A percentile compares a stretch with the other conserved stretches of the same genome.
phyloP scores from a whole-genome alignment of 2,888 invertebrate genomes.

The Acronicta leporina region DNA sequence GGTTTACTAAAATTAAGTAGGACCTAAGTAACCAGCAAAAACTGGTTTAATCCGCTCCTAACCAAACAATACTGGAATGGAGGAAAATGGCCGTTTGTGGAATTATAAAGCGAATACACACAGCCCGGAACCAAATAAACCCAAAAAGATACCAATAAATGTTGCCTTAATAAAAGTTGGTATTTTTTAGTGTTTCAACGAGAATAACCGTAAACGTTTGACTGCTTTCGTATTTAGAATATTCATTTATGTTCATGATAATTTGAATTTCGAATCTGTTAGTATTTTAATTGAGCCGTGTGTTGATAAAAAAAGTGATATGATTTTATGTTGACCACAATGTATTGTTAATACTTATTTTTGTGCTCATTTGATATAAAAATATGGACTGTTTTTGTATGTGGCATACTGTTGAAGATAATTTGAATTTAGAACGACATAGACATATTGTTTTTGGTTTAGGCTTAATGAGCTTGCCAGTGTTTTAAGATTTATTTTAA shows the following conservation, averaged over 20 bases:
- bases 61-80: conserved; percentile 63
- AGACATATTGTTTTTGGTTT: background rate
- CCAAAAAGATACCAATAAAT: conserved; percentile 51
- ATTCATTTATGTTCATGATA: conserved; percentile 12
- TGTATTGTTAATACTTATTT: too few species aligned
- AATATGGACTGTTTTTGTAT: conserved; percentile 12
- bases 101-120: conserved; percentile 55
- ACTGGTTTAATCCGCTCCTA: conserved; percentile 67
- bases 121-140: conserved; percentile 52
- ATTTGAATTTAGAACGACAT: conserved; percentile 2
- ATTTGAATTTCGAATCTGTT: conserved; percentile 4
- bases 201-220: conserved; percentile 29
- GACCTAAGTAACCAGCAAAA: conserved; percentile 61
- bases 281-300: background rate
- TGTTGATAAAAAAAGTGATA: background rate
- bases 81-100: conserved; percentile 58
- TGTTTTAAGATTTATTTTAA: too few species aligned
- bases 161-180: conserved; percentile 49
- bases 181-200: conserved; percentile 39
- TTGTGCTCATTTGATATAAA: too few species aligned
- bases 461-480: background rate
- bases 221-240: conserved; percentile 19
- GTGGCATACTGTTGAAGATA: conserved; percentile 8
- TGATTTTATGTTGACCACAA: too few species aligned
- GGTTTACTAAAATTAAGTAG: conserved; percentile 60